Base-by-base conservation (phyloP, 2,888 invertebrate species). In the Taphrorychus bicolor region DNA sequence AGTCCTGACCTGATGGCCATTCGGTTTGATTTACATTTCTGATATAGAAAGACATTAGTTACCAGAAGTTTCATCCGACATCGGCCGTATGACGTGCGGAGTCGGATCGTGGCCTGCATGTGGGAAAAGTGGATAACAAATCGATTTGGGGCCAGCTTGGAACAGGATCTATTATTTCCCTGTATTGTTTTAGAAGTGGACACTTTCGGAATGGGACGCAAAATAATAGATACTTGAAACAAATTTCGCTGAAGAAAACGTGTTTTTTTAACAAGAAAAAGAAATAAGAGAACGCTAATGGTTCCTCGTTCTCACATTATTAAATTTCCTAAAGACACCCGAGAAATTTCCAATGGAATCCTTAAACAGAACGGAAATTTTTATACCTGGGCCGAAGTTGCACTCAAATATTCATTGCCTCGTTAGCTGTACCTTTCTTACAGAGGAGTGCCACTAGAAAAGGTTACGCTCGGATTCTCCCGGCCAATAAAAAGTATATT, bases 11-110 rank as follows among this genome's bases (percentile, higher is more conserved):
- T 45, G 17, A 45, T 14, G 14, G 11, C 45, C 45, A 45, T 45
- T 14, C 45, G 14, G 14, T 45, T 45, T 54, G 59, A 66, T 66
- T 66, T 66, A 66, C 65, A 66, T 66, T 59, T 59, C 54, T 59
- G 59, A 66, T 66, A 66, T 66, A 54, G 65, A 66, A 59, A 66
- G 59, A 66, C 65, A 66, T 66, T 66, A 66, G 65, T 66, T 66
- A 59, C 49, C 42, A 23, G 59, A 45, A 19, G 65, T 54, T 63
- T 58, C 59, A 53, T 59, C 59, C 53, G 59, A 59, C 65, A 66
- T 42, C 58, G 49, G 48, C 58, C 65, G 51, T 54, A 53, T 66
- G 59, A 59, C 53, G 59, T 66, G 65, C 53, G 23, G 59, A 59
- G 51, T 59, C 14, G 45, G 17, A 45, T 45, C 65, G 65, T 66